A percentile compares a stretch with the other conserved stretches of the same genome.
Evolutionary conservation across 1,140 invertebrate species (phyloP).

Genomic region (Stegodyphus dumicola): DNA sequence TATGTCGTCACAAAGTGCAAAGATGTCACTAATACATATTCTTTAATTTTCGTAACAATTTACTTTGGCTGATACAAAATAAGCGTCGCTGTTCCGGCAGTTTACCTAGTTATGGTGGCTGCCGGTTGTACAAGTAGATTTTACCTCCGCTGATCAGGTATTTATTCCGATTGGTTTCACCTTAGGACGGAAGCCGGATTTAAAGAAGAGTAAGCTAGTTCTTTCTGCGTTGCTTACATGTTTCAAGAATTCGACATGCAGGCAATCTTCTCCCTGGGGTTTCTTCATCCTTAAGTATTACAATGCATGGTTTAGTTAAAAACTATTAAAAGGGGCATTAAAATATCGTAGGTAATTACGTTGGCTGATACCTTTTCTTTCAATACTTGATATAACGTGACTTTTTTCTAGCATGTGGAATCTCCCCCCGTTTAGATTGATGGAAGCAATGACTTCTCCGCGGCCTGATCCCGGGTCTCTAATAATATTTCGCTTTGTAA

Average conservation of each 20-base stretch:
- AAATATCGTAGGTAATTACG: neutral
- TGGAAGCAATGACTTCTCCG: neutral
- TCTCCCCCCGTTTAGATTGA: neutral
- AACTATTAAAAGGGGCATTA: neutral
- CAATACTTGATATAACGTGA: neutral
- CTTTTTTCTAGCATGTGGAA: neutral
- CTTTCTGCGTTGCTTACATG: neutral
- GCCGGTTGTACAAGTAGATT: too few relatives aligned
- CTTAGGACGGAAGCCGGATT: too few relatives aligned
- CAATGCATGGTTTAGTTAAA: neutral
- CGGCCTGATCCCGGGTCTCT: conserved; percentile 11
- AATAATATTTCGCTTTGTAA: neutral
- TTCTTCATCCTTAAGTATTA: neutral
- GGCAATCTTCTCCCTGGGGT: conserved; percentile 3
- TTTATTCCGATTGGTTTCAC: too few relatives aligned
- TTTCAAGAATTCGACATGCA: conserved; percentile 13
- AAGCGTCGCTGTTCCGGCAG: too few relatives aligned
- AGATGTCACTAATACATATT: too few relatives aligned
- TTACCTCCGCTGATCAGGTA: too few relatives aligned
- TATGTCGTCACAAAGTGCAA: too few relatives aligned
- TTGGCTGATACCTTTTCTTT: conserved; percentile 1
- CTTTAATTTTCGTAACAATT: too few relatives aligned
- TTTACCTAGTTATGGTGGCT: too few relatives aligned
- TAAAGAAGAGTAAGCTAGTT: conserved; percentile 1
- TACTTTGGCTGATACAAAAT: too few relatives aligned